Conservation (phyloP, 2,113 vertebrate species). For the Copsychus sechellarum region DNA sequence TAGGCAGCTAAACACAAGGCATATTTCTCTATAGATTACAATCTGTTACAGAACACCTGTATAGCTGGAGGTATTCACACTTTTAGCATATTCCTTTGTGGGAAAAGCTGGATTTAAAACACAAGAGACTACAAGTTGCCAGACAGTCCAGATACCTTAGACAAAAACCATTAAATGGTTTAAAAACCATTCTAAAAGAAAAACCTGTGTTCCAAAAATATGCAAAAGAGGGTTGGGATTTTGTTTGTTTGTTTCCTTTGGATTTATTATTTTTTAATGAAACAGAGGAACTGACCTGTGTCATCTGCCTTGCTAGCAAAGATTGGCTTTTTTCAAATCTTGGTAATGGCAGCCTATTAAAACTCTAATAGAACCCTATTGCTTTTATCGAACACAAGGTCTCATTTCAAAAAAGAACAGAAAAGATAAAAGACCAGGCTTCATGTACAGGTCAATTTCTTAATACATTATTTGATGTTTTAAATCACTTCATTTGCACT, state of each 20-base stretch:
- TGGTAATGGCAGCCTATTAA: not conserved
- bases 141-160: not conserved
- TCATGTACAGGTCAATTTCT: not conserved
- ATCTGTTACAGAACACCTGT: not conserved
- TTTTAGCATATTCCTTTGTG: not conserved
- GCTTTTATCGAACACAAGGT: not conserved
- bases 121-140: not conserved
- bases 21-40: not conserved
- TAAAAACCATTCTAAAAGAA: not conserved
- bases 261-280: not conserved
- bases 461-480: not conserved
- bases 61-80: not conserved
- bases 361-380: not conserved
- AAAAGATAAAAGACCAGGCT: not conserved
- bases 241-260: not conserved
- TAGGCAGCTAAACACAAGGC: not conserved
- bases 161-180: too few species aligned
- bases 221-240: not conserved
- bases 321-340: not conserved
- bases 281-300: rapidly evolving
- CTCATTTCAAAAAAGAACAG: not conserved
- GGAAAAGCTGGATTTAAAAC: not conserved
- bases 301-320: not conserved
- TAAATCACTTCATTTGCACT: not conserved
- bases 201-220: not conserved